Evolutionary conservation across 2,797 vertebrate genomes (phyloP).

Genomic region (Sebastes taczanowskii): DNA sequence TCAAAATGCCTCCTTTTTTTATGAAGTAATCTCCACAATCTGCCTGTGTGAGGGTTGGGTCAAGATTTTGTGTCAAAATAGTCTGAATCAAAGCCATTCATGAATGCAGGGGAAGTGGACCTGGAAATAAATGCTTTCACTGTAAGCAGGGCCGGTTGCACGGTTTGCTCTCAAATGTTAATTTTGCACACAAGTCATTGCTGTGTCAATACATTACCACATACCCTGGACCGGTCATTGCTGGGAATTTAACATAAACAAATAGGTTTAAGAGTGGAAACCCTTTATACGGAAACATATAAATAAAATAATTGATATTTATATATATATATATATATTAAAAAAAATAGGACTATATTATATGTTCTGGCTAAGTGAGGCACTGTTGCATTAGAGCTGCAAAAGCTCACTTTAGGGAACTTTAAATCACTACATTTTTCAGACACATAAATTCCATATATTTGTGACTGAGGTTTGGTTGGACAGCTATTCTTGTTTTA

Average conservation of each 20-base stretch:
- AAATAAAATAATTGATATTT: neutral
- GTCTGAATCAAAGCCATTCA: constrained; percentile 84
- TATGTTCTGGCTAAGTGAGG: neutral
- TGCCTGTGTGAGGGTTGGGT: constrained; percentile 51
- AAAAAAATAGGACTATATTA: neutral
- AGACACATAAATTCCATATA: neutral
- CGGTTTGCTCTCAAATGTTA: constrained; percentile 59
- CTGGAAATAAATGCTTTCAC: constrained; percentile 77
- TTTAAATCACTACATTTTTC: neutral
- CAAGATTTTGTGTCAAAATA: constrained; percentile 67
- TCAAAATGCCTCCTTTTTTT: constrained; percentile 29
- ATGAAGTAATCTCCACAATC: constrained; percentile 49
- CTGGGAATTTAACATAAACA: constrained; percentile 59
- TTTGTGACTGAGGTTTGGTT: neutral
- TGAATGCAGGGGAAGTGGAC: constrained; percentile 73
- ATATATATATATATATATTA: too few relatives aligned
- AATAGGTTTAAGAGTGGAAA: constrained; percentile 43
- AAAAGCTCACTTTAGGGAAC: neutral
- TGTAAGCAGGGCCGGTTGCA: constrained; percentile 66
- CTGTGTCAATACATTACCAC: constrained; percentile 81
- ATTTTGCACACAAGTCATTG: constrained; percentile 69
- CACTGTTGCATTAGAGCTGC: neutral
- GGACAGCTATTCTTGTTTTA: neutral
- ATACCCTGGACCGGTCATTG: constrained; percentile 54
- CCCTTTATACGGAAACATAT: neutral